Percentiles rank a stretch among this genome's conserved stretches.
These are phyloP conservation scores for Leptopilina clavipes DNA, from an alignment of 1,140 invertebrate species.

Conservation along the genomic window DNA sequence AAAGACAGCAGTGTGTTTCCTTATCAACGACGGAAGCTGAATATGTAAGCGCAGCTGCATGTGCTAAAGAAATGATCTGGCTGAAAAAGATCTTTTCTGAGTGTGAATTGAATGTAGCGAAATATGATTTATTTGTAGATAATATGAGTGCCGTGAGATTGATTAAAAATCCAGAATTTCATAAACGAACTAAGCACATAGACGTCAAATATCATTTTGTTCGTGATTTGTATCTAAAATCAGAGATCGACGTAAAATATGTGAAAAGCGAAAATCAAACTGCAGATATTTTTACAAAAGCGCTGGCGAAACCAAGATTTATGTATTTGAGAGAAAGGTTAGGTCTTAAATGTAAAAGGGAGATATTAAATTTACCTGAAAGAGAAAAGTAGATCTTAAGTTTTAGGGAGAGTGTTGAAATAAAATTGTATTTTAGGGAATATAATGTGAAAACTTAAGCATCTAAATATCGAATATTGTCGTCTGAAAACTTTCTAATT, in stretches of 20 bases:
- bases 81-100: conserved; percentile 42
- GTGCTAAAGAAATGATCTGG: conserved; percentile 51
- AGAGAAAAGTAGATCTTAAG: neutral
- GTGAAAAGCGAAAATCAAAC: conserved; percentile 37
- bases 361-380: no score
- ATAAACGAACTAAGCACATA: conserved; percentile 59
- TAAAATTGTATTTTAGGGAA: neutral
- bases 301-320: conserved; percentile 33
- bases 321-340: conserved; percentile 4
- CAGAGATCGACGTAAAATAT: conserved; percentile 47
- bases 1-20: no score
- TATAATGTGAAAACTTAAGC: neutral
- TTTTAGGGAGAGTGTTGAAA: neutral
- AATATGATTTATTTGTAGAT: conserved; percentile 45
- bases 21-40: no score
- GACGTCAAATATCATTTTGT: conserved; percentile 56
- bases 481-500: no score
- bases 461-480: no score
- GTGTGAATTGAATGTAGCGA: no score
- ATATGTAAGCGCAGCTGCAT: no score
- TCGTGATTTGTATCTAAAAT: conserved; percentile 44
- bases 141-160: conserved; percentile 53
- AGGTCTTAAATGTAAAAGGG: conserved; percentile 1
- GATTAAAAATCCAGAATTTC: conserved; percentile 49
- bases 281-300: conserved; percentile 39